Base-by-base conservation (phyloP, 2,888 invertebrate species). In the Oasisia sp. region DNA sequence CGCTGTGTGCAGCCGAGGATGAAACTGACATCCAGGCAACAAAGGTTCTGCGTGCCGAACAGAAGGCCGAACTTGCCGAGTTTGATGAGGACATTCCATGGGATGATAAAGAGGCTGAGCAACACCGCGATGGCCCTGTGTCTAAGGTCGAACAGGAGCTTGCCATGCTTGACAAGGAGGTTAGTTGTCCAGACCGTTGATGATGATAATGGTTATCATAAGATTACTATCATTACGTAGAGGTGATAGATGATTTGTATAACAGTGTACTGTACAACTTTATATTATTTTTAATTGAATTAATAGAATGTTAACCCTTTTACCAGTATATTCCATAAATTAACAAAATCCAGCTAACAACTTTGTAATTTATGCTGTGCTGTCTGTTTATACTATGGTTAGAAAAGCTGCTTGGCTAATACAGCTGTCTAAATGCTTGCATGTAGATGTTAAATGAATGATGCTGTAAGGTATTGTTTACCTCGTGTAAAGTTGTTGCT, bases 41-140 rank as follows among this genome's bases (percentile, higher is more conserved):
- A 0, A 97, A 97, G 95, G 98, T 98, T 0, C 99, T 99, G 4
- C 98, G 98, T 93, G 98, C 98, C 7, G 99, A 99, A 97, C 98
- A 93, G 98, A 95, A 96, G 92, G 96, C 96, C 8, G 96, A 96
- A 93, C 97, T 99, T 94, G 99, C 98, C 0, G 99, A 99, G 97
- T 99, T 99, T 97, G 99, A 99, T 97, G 99, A 99, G 97, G 98
- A 97, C 95, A 98, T 98, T 97, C 99, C 99, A 91, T 97, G 98
- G 94, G 98, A 98, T 93, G 98, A 98, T 92, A 97, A 97, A 93
- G 96, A 95, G 92, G 95, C 95, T 5, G 95, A 95, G 91, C 94
- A 94, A 89, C 94, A 95, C 89, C 95, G 95, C 32, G 96, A 96
- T 19, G 96, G 94, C 14, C 94, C 96, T 32, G 94, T 95, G 74